These are phyloP conservation scores for Bombyx huttoni DNA, from an alignment of 2,888 invertebrate species.

Conservation along the genomic window DNA sequence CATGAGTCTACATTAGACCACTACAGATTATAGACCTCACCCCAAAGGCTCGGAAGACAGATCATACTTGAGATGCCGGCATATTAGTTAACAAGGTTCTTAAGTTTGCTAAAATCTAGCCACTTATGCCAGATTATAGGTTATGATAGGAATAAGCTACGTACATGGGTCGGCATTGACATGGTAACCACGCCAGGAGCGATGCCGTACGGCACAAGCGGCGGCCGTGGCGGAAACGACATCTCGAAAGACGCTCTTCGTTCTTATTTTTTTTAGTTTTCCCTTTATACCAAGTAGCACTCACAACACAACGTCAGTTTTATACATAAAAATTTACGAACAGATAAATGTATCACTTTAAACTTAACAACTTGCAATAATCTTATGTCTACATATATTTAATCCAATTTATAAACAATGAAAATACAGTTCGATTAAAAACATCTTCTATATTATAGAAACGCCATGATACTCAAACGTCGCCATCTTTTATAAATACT, in stretches of 20 bases:
- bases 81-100: neutral
- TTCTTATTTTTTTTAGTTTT: too few species aligned
- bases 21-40: too few species aligned
- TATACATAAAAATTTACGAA: neutral
- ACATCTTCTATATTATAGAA: neutral
- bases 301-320: neutral
- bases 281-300: neutral
- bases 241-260: conserved; percentile 47
- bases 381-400: neutral
- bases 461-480: neutral
- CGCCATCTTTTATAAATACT: conserved; percentile 2
- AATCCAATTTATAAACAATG: neutral
- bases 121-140: neutral
- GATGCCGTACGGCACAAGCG: conserved; percentile 82
- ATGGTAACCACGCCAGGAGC: conserved; percentile 82
- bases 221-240: conserved; percentile 92
- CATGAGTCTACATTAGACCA: too few species aligned
- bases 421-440: neutral
- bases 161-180: conserved; percentile 82
- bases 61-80: too few species aligned
- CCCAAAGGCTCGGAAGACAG: too few species aligned
- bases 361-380: too few species aligned
- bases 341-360: too few species aligned
- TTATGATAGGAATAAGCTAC: conserved; percentile 25
- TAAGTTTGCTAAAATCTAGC: neutral